Base-by-base conservation (phyloP, 2,888 invertebrate genomes). In the Zaprionus lineosus region DNA sequence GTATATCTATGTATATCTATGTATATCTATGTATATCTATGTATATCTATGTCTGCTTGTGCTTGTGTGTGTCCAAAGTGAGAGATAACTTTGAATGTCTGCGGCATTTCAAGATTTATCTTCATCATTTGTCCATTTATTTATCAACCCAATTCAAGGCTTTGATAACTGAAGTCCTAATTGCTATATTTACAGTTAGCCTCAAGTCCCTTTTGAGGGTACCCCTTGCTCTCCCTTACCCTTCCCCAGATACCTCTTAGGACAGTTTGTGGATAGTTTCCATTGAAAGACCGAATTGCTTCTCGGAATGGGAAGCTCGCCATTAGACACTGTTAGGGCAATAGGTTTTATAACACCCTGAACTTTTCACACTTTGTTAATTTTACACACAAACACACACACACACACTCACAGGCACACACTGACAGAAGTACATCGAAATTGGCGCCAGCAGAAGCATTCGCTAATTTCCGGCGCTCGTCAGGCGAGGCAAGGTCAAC, bases 281-380 rank as follows among this genome's bases (percentile, higher is more conserved):
- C 24, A 24, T 4, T 29, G n/a, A 18, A 46, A 48, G n/a, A n/a
- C n/a, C n/a, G n/a, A n/a, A 6, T 11, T 24, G 29, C 5, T 43
- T 50, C 50, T 36, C 31, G 31, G 37, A 37, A 37, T 41, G 29
- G 2, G 19, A 16, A 26, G 6, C n/a, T n/a, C n/a, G n/a, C n/a
- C n/a, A n/a, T n/a, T n/a, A n/a, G n/a, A n/a, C n/a, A n/a, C n/a
- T n/a, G n/a, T n/a, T n/a, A n/a, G n/a, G n/a, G n/a, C n/a, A n/a
- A 4, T 8, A 33, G 37, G 14, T 48, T 14, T 44, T 31, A 33
- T 40, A 40, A 59, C 56, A 53, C 62, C 41, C 51, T 84, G 62
- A 81, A 74, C 77, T 74, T 73, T 81, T 78, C 77, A 70, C 77
- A 78, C 84, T 52, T 84, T 73, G 84, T 39, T 79, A 76, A 76